phyloP scores from a whole-genome alignment of 2,797 vertebrate species.

The Toxotes lorentzi region DNA sequence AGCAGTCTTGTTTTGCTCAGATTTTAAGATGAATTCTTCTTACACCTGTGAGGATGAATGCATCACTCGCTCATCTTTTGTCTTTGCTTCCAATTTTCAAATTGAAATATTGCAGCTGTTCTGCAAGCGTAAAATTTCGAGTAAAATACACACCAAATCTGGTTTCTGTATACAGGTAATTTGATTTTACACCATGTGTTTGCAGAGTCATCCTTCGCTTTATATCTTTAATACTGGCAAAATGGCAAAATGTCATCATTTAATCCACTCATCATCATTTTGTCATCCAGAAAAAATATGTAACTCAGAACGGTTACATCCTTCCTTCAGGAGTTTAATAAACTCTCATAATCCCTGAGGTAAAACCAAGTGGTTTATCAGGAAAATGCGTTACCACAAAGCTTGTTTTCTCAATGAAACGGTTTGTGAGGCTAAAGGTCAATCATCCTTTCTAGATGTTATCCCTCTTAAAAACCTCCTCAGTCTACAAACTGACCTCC shows the following conservation, averaged over 20 bases:
- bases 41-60: background rate
- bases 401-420: background rate
- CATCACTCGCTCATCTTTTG: no score
- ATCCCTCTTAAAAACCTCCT: background rate
- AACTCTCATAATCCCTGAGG: background rate
- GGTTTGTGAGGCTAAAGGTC: background rate
- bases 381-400: background rate
- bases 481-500: conserved; percentile 84
- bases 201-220: no score
- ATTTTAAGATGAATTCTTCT: background rate
- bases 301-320: no score
- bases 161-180: no score
- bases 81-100: no score
- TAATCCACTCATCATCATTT: background rate
- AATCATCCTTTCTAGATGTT: background rate
- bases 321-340: no score
- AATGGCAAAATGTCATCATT: no score
- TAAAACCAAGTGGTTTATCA: background rate
- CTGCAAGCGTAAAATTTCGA: background rate
- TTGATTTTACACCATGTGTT: no score
- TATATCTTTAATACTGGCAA: no score
- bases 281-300: no score
- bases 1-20: background rate
- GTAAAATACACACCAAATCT: no score
- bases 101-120: no score